phyloP scores from a whole-genome alignment of 2,888 invertebrate species.

The Theodoxus fluviatilis region DNA sequence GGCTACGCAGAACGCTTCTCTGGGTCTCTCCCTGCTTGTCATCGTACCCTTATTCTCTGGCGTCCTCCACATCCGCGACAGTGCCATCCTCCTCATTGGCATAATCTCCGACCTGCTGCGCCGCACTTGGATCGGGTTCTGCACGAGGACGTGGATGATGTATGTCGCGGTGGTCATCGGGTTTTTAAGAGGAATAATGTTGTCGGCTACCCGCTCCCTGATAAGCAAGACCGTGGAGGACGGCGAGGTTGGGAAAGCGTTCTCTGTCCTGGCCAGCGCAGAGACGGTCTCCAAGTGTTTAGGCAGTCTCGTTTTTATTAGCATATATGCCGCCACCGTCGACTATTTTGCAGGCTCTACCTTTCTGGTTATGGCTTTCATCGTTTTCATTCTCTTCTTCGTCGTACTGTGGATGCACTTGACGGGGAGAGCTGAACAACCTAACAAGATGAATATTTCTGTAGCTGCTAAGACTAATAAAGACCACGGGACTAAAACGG shows the following conservation, averaged over 20 bases:
- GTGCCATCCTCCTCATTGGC: constrained; percentile 50
- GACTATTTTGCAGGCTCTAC: too few species aligned
- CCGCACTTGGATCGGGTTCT: constrained; percentile 44
- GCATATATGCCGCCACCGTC: too few species aligned
- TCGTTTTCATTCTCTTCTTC: too few species aligned
- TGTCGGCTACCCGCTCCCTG: constrained; percentile 52
- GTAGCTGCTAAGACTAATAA: too few species aligned
- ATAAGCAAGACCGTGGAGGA: constrained; percentile 29
- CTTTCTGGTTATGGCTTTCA: too few species aligned
- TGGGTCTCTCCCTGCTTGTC: constrained; percentile 54
- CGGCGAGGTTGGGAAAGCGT: background rate
- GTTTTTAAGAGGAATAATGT: constrained; percentile 53
- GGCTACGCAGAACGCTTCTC: constrained; percentile 57
- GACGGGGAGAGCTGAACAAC: too few species aligned
- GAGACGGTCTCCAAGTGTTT: background rate
- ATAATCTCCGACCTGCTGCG: constrained; percentile 52
- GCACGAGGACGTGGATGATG: constrained; percentile 47
- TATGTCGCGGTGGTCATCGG: constrained; percentile 53
- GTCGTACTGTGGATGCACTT: too few species aligned
- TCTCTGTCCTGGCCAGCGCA: background rate
- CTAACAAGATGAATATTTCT: too few species aligned
- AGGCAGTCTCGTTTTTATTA: background rate
- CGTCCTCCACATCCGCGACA: constrained; percentile 44
- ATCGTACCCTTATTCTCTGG: constrained; percentile 53
- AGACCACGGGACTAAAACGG: too few species aligned